These are phyloP conservation scores for Drosophila melanosoma DNA, from an alignment of 2,888 invertebrate genomes.

Conservation along the genomic window DNA sequence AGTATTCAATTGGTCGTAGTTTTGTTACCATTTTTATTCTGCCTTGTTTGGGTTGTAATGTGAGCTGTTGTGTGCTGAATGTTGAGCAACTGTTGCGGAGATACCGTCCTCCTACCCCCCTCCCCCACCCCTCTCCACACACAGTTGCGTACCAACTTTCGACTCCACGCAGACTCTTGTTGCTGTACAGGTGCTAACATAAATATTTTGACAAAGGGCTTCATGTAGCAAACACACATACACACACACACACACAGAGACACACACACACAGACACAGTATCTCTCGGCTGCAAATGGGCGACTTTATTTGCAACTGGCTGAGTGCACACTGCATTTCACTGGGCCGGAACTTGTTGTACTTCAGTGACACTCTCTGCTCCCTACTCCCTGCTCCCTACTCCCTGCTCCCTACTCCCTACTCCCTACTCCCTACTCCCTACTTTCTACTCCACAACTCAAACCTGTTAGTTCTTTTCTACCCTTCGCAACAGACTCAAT, in stretches of 20 bases:
- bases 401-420: not conserved
- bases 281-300: slow-evolving; percentile 8
- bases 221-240: slow-evolving; percentile 33
- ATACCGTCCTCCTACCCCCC: not conserved
- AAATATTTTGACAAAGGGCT: slow-evolving; percentile 72
- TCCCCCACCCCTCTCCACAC: no score
- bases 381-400: not conserved
- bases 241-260: not conserved
- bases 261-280: not conserved
- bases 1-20: slow-evolving; percentile 26
- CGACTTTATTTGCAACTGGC: slow-evolving; percentile 65
- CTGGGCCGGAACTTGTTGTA: slow-evolving; percentile 37
- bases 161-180: slow-evolving; percentile 6
- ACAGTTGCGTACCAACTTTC: not conserved
- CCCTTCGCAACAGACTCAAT: slow-evolving; percentile 5
- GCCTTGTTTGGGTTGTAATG: slow-evolving; percentile 41
- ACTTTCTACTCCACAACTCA: not conserved
- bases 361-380: not conserved
- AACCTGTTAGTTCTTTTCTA: not conserved
- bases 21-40: not conserved
- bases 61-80: slow-evolving; percentile 19
- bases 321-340: slow-evolving; percentile 56
- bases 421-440: not conserved
- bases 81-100: slow-evolving; percentile 26
- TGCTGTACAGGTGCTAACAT: slow-evolving; percentile 70